Evolutionary conservation across 2,888 invertebrate genomes (phyloP).

Genomic region (Rhingia rostrata): DNA sequence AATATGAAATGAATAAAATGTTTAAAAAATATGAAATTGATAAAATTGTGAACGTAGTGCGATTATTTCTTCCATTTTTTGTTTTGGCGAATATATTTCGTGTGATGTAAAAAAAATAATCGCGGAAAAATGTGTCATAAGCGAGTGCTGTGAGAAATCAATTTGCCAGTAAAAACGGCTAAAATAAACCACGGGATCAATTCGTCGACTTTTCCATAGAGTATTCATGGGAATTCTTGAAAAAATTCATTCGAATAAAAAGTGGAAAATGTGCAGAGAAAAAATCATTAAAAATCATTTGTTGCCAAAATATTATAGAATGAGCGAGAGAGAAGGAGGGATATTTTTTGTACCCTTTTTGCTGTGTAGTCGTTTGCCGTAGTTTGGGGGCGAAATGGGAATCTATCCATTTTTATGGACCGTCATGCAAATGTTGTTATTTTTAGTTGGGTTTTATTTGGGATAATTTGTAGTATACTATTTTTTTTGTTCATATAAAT

Average conservation of each 20-base stretch:
- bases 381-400: slow-evolving; percentile 4
- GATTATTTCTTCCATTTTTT: slow-evolving; percentile 62
- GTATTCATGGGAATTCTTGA: slow-evolving; percentile 26
- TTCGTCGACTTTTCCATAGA: slow-evolving; percentile 2
- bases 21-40: slow-evolving; percentile 35
- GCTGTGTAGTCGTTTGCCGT: slow-evolving; percentile 20
- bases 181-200: neutral
- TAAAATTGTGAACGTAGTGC: slow-evolving; percentile 59
- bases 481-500: slow-evolving; percentile 27
- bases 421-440: slow-evolving; percentile 20
- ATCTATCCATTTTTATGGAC: slow-evolving; percentile 5
- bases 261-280: slow-evolving; percentile 53
- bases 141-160: slow-evolving; percentile 31
- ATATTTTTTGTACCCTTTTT: slow-evolving; percentile 43
- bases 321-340: slow-evolving; percentile 52
- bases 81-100: slow-evolving; percentile 19
- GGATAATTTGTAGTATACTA: slow-evolving; percentile 14
- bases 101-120: slow-evolving; percentile 40
- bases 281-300: slow-evolving; percentile 75
- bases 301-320: slow-evolving; percentile 74
- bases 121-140: slow-evolving; percentile 58
- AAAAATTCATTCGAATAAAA: slow-evolving; percentile 41
- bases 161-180: slow-evolving; percentile 33
- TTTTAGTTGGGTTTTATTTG: slow-evolving; percentile 8
- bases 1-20: slow-evolving; percentile 56